These are phyloP conservation scores for Brachionus rubens DNA, from an alignment of 1,140 invertebrate species.

Conservation along the genomic window DNA sequence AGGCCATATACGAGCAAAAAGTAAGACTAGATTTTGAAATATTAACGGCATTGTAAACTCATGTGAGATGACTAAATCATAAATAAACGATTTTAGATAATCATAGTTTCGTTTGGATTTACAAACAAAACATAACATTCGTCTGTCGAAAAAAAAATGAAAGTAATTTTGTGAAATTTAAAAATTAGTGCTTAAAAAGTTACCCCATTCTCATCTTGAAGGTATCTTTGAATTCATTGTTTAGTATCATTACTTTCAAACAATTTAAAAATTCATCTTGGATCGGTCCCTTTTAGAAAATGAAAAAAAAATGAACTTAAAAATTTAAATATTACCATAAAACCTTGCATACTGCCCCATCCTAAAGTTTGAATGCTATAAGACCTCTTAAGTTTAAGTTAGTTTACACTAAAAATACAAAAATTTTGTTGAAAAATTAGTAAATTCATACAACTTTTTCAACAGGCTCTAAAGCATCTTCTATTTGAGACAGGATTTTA, in stretches of 20 bases:
- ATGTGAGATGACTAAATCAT: neutral
- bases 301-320: too few species aligned
- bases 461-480: too few species aligned
- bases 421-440: too few species aligned
- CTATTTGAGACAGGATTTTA: too few species aligned
- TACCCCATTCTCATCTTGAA: slow-evolving; percentile 42
- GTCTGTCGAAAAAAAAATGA: neutral
- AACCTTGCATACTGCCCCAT: too few species aligned
- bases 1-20: slow-evolving; percentile 33
- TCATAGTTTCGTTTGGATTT: slow-evolving; percentile 10
- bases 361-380: too few species aligned
- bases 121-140: slow-evolving; percentile 31
- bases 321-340: too few species aligned
- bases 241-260: neutral
- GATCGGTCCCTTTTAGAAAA: neutral
- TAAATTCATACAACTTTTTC: too few species aligned
- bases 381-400: too few species aligned
- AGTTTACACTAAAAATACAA: too few species aligned
- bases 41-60: neutral
- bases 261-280: slow-evolving; percentile 15
- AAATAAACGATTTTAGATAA: slow-evolving; percentile 23
- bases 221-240: slow-evolving; percentile 7
- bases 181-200: neutral
- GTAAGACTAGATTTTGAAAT: slow-evolving; percentile 30
- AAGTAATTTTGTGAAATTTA: too few species aligned